Evolutionary conservation across 2,113 vertebrate species (phyloP), one percentile per base, ranked within the genome.

Genomic region (Hippocampus comes): DNA sequence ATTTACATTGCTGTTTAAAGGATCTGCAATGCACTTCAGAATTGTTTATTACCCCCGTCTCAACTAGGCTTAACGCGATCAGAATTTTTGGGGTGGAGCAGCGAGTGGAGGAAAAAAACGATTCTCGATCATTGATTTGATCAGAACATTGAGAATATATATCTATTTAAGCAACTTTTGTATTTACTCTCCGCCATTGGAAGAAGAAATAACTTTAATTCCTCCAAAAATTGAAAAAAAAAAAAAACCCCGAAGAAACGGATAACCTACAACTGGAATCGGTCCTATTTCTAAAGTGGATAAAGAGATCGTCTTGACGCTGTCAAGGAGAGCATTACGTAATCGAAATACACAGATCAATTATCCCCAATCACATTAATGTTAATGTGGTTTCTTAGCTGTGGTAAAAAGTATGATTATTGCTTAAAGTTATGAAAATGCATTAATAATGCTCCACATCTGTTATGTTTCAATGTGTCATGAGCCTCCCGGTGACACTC

Each of bases 351-450:
- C 59, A 9, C 59, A 2, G 59, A 61, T 61, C 15, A 61, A 61
- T 61, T 61, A 61, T 61, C 6, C 34, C 27, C 27, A 34, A 61
- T 15, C 59, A 9, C 14, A 61, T 61, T 18, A 12, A 11, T 63
- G 38, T 48, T 53, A 55, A 67, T 55, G 10, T 20, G 14, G 42
- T 69, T 20, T 63, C 30, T 65, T 42, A 6, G 34, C 5, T 51
- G 63, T 21, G 18, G 12, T 34, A 68, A 64, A n/a, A 38, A 64
- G 63, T 25, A 51, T n/a, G 53, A 64, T 67, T 43, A 51, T 27
- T 51, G 10, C 55, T 5, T 34, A 34, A 8, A 60, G 34, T 20
- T 67, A 41, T 34, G 61, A 27, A 77, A 72, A 55, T 61, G 15
- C 9, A 42, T 49, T 38, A 12, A 43, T 43, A 12, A 27, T 51